Evolutionary conservation across 2,797 vertebrate species (phyloP).

Genomic region (Nyctalus aviator): DNA sequence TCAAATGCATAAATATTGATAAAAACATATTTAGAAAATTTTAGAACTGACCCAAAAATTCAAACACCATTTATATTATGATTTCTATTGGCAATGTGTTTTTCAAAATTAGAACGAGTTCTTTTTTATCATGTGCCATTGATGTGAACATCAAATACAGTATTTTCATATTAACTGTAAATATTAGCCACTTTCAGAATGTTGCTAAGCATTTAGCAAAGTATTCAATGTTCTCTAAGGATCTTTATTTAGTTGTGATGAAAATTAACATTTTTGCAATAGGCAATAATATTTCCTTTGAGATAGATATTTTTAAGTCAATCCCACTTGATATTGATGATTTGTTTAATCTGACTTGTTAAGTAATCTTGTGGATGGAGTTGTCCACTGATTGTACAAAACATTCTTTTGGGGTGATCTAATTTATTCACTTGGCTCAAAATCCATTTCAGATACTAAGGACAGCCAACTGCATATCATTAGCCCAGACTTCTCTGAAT

Average conservation of each 20-base stretch:
- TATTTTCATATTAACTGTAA: background rate
- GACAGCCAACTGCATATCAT: background rate
- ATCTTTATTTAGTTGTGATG: background rate
- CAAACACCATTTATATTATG: background rate
- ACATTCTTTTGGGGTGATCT: background rate
- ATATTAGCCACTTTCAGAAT: background rate
- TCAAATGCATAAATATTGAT: background rate
- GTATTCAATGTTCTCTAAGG: background rate
- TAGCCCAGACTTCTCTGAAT: background rate
- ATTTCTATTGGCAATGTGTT: background rate
- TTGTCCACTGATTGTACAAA: background rate
- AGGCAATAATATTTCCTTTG: background rate
- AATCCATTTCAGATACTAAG: background rate
- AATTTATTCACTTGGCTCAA: background rate
- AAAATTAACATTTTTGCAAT: constrained; percentile 7
- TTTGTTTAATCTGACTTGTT: background rate
- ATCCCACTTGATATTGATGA: background rate
- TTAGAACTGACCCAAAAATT: background rate
- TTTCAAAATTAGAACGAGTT: background rate
- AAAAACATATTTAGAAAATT: background rate
- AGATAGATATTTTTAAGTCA: background rate
- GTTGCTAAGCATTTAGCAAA: background rate
- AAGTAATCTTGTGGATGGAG: background rate
- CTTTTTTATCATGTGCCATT: constrained; percentile 28
- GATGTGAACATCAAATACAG: background rate